These are phyloP conservation scores for Coecobrya sp. DNA, from an alignment of 2,888 invertebrate species.

Conservation along the genomic window DNA sequence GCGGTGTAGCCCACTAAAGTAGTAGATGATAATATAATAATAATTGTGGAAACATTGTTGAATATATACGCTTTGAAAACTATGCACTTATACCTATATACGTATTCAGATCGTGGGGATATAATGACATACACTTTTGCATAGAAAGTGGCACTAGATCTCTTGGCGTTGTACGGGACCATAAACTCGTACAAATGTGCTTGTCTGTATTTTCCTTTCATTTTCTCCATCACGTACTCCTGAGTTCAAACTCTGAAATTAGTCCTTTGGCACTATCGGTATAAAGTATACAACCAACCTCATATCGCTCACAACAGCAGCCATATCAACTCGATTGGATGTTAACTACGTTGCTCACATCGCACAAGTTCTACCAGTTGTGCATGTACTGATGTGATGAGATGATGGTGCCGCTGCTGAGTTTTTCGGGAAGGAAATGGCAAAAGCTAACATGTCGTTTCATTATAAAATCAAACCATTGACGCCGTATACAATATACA, in stretches of 20 bases:
- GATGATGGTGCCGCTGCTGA: background rate
- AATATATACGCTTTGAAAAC: background rate
- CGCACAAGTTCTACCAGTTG: background rate
- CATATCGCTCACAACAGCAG: background rate
- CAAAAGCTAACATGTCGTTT: constrained; percentile 48
- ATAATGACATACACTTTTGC: constrained; percentile 41
- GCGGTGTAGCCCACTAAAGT: background rate
- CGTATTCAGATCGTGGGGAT: constrained; percentile 3
- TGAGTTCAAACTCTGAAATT: constrained; percentile 6
- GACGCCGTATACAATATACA: constrained; percentile 41
- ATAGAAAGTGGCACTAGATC: constrained; percentile 16
- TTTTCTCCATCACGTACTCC: constrained; percentile 20
- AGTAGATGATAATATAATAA: constrained; percentile 13
- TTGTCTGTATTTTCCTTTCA: constrained; percentile 30
- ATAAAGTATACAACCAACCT: constrained; percentile 20
- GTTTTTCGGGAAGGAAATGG: background rate
- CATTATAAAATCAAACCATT: constrained; percentile 61
- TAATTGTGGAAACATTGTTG: background rate
- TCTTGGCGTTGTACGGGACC: background rate
- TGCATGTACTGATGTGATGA: background rate
- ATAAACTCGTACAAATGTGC: background rate
- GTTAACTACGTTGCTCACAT: constrained; percentile 11
- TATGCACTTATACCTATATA: background rate
- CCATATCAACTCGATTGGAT: constrained; percentile 19
- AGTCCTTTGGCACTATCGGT: constrained; percentile 54